These are phyloP conservation scores for Heliconius nattereri DNA, from an alignment of 1,140 invertebrate genomes.

Conservation along the genomic window DNA sequence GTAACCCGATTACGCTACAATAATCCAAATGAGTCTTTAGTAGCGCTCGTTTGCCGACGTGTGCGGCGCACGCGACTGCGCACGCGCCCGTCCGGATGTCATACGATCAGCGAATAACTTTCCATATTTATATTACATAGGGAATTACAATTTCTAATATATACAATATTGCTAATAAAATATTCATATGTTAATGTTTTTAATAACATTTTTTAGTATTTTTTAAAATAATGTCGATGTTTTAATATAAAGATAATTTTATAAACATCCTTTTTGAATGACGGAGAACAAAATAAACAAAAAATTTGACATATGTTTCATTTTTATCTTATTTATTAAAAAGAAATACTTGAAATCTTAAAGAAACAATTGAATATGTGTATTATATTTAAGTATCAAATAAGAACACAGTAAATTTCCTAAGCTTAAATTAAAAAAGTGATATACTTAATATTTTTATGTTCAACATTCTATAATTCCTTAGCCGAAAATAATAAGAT, in stretches of 20 bases:
- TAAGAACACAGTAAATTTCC: too few relatives aligned
- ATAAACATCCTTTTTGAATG: too few relatives aligned
- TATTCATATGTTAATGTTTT: too few relatives aligned
- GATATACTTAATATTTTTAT: neutral
- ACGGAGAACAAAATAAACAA: too few relatives aligned
- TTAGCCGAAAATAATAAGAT: conserved; percentile 20
- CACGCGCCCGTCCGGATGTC: conserved; percentile 57
- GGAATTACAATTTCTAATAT: conserved; percentile 19
- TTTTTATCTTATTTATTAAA: too few relatives aligned
- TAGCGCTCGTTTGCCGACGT: conserved; percentile 64
- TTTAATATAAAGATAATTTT: too few relatives aligned
- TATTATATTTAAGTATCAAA: too few relatives aligned
- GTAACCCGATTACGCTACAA: conserved; percentile 69
- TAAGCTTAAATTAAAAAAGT: neutral
- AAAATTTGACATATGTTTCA: too few relatives aligned
- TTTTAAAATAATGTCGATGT: too few relatives aligned
- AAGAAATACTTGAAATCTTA: too few relatives aligned
- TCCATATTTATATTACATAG: conserved; percentile 26
- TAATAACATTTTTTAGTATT: too few relatives aligned
- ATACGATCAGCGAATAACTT: conserved; percentile 44
- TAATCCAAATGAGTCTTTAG: conserved; percentile 66
- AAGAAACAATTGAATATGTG: too few relatives aligned
- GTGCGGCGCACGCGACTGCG: conserved; percentile 61
- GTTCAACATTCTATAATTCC: conserved; percentile 10
- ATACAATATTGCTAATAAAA: neutral